These are phyloP conservation scores for Epizoanthus scotinus DNA, from an alignment of 92 coral and sea anemone genomes.

Conservation along the genomic window DNA sequence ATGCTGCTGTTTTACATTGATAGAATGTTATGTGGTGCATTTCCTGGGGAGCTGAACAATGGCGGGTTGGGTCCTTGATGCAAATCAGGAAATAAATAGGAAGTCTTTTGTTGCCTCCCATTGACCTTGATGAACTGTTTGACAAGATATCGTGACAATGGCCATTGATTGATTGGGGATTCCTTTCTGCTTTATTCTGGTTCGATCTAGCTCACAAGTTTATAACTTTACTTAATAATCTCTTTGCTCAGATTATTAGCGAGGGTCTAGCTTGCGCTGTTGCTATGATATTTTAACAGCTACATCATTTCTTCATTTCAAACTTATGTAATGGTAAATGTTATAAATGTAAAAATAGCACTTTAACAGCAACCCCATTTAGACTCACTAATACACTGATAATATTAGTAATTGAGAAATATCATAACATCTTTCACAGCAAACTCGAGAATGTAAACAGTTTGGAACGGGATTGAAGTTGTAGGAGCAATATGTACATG, in stretches of 20 bases:
- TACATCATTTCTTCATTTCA: too few relatives aligned
- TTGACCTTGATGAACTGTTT: neutral
- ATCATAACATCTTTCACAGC: too few relatives aligned
- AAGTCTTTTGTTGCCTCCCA: neutral
- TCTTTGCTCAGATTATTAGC: too few relatives aligned
- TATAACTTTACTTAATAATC: neutral
- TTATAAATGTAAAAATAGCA: too few relatives aligned
- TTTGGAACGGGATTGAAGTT: too few relatives aligned
- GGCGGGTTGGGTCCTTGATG: conserved; percentile 16
- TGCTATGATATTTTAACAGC: too few relatives aligned
- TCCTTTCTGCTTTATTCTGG: conserved; percentile 11
- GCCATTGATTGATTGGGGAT: conserved; percentile 4
- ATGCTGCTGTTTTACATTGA: conserved; percentile 11
- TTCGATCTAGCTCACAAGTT: neutral
- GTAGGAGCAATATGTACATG: too few relatives aligned
- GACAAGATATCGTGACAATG: neutral
- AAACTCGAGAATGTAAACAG: too few relatives aligned
- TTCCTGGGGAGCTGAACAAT: conserved; percentile 21
- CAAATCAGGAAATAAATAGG: conserved; percentile 9
- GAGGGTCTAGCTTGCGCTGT: neutral
- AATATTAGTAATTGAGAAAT: too few relatives aligned
- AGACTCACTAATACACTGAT: too few relatives aligned
- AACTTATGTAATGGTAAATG: too few relatives aligned
- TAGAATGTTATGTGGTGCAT: neutral
- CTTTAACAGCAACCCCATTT: too few relatives aligned